These are phyloP conservation scores for Cepaea nemoralis DNA, from an alignment of 1,140 invertebrate species.

Conservation along the genomic window DNA sequence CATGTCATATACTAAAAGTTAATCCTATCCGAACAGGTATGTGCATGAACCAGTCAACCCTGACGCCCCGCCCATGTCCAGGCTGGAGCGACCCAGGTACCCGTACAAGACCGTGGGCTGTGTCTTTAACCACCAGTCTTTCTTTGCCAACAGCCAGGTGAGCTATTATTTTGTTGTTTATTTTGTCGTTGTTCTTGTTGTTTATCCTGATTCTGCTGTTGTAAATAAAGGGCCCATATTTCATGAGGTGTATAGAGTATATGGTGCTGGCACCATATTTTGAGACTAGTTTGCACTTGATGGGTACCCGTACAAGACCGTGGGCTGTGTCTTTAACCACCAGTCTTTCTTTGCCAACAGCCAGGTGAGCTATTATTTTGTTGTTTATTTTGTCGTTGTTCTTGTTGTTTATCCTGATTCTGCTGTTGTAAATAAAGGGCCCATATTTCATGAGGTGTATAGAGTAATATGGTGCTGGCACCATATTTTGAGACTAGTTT, in stretches of 20 bases:
- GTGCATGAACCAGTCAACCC: slow-evolving; percentile 67
- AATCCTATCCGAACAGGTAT: slow-evolving; percentile 55
- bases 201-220: too few species aligned
- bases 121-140: slow-evolving; percentile 72
- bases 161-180: neutral
- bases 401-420: too few species aligned
- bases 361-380: slow-evolving; percentile 62
- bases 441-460: too few species aligned
- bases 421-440: too few species aligned
- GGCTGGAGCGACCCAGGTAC: slow-evolving; percentile 63
- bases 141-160: slow-evolving; percentile 73
- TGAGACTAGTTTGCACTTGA: too few species aligned
- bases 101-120: slow-evolving; percentile 72
- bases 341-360: slow-evolving; percentile 71
- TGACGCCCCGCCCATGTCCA: slow-evolving; percentile 66
- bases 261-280: too few species aligned
- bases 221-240: too few species aligned
- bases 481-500: too few species aligned
- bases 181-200: too few species aligned
- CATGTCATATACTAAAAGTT: neutral
- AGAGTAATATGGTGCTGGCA: too few species aligned
- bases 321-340: slow-evolving; percentile 73
- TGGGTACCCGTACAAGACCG: slow-evolving; percentile 70
- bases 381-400: too few species aligned
- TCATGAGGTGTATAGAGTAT: too few species aligned